Conservation (phyloP, 2,888 invertebrate genomes). For the Hydroisotoma schaefferi region DNA sequence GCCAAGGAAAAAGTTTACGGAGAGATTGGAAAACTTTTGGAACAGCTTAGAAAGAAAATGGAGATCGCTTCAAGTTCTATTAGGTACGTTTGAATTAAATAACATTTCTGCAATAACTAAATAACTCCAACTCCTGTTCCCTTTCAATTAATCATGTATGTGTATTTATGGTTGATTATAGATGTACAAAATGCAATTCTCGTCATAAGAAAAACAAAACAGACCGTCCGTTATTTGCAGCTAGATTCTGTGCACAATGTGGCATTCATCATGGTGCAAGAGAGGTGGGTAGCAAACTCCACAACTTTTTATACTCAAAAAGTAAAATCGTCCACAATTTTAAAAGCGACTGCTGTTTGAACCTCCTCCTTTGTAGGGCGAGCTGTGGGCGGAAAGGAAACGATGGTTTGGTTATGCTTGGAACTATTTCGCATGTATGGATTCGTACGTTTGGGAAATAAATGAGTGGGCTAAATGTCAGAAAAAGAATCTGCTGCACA, state of each 20-base stretch:
- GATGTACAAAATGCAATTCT: conserved; percentile 89
- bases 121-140: neutral
- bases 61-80: conserved; percentile 92
- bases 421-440: conserved; percentile 96
- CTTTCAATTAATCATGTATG: neutral
- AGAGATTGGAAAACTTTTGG: conserved; percentile 79
- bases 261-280: conserved; percentile 85
- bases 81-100: conserved; percentile 53
- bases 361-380: conserved; percentile 62
- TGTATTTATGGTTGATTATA: conserved; percentile 48
- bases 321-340: neutral
- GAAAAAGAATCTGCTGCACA: conserved; percentile 71
- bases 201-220: conserved; percentile 83
- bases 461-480: conserved; percentile 97
- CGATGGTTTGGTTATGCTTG: conserved; percentile 78
- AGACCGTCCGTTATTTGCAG: conserved; percentile 84
- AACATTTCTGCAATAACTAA: conserved; percentile 5
- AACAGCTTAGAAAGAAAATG: conserved; percentile 87
- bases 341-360: neutral
- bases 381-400: conserved; percentile 92
- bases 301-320: neutral
- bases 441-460: conserved; percentile 90
- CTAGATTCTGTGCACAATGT: conserved; percentile 83
- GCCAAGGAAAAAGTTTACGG: conserved; percentile 84
- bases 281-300: conserved; percentile 60